These are phyloP conservation scores for Thymelicus sylvestris DNA, from an alignment of 2,888 invertebrate genomes.

Conservation along the genomic window DNA sequence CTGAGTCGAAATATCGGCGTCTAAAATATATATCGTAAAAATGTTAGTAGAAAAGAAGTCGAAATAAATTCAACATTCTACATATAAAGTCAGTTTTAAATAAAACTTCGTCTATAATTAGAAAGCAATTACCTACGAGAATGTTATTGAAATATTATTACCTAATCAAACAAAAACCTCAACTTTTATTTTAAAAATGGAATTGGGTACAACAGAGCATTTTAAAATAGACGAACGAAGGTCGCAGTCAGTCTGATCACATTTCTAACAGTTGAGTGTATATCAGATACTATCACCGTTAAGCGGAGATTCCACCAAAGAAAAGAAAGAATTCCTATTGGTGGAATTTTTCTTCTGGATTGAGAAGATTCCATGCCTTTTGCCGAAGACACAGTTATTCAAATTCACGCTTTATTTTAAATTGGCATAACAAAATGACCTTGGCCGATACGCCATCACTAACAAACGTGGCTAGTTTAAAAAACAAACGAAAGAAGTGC, in stretches of 20 bases:
- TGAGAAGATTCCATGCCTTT: too few relatives aligned
- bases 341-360: too few relatives aligned
- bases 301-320: too few relatives aligned
- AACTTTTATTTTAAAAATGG: neutral
- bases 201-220: neutral
- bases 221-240: conserved; percentile 3
- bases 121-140: neutral
- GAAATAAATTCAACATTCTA: too few relatives aligned
- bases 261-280: neutral
- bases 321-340: too few relatives aligned
- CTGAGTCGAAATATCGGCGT: too few relatives aligned
- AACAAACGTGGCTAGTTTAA: conserved; percentile 41
- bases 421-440: conserved; percentile 58
- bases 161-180: neutral
- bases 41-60: too few relatives aligned
- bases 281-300: too few relatives aligned
- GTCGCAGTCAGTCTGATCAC: neutral
- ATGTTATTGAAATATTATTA: neutral
- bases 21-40: too few relatives aligned
- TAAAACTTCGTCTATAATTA: neutral
- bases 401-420: neutral
- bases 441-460: conserved; percentile 54
- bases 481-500: conserved; percentile 56
- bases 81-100: neutral
- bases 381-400: neutral